phyloP scores from a whole-genome alignment of 2,888 invertebrate species.

The Neoaliturus tenellus region DNA sequence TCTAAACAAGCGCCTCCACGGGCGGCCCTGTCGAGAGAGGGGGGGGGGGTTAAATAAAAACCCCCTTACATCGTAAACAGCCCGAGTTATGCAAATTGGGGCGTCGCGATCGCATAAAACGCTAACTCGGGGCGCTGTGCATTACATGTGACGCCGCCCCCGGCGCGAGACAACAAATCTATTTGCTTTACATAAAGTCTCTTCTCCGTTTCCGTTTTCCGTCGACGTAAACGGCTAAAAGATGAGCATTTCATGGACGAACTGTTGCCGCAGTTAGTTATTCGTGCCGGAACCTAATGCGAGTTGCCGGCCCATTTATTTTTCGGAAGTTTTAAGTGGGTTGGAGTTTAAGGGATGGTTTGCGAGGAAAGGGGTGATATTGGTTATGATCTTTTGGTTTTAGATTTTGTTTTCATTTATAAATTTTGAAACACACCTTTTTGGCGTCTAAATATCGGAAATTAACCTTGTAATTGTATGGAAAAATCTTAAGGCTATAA shows the following conservation, averaged over 20 bases:
- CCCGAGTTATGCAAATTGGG: slow-evolving; percentile 59
- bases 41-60: slow-evolving; percentile 53
- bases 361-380: too few relatives aligned
- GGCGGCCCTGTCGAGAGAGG: not conserved
- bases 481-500: too few relatives aligned
- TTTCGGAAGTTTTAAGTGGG: not conserved
- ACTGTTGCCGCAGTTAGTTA: slow-evolving; percentile 1
- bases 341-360: not conserved
- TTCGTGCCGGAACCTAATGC: too few relatives aligned
- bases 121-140: slow-evolving; percentile 61
- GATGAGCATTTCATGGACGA: slow-evolving; percentile 47
- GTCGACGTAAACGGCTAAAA: slow-evolving; percentile 41
- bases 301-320: not conserved
- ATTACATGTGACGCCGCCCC: slow-evolving; percentile 59
- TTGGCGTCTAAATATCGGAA: too few relatives aligned
- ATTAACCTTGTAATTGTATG: too few relatives aligned
- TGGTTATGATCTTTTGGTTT: too few relatives aligned
- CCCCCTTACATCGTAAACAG: slow-evolving; percentile 53
- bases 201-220: slow-evolving; percentile 43
- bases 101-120: slow-evolving; percentile 59
- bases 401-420: too few relatives aligned
- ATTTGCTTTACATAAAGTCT: slow-evolving; percentile 51
- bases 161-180: slow-evolving; percentile 35
- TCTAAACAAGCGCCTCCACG: slow-evolving; percentile 50
- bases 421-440: too few relatives aligned